A percentile compares a stretch with the other conserved stretches of the same genome.
Evolutionary conservation across 2,113 vertebrate genomes (phyloP).

Genomic region (Candoia aspera): DNA sequence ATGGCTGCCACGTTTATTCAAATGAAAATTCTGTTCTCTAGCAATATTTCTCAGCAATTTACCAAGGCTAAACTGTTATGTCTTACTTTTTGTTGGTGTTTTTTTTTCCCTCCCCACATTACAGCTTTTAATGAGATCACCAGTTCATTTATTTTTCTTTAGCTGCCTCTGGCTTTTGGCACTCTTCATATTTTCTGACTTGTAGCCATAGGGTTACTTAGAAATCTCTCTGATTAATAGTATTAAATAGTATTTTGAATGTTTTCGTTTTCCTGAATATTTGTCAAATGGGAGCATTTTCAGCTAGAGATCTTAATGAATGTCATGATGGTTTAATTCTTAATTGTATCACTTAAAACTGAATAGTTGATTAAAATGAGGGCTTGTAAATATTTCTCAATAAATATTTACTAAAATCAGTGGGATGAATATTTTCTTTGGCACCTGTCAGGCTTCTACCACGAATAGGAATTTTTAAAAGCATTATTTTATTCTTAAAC

Average conservation of each 20-base stretch:
- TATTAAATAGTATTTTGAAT: neutral
- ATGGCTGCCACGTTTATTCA: neutral
- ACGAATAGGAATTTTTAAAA: neutral
- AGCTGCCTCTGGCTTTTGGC: neutral
- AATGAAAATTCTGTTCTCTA: neutral
- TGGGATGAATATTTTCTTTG: neutral
- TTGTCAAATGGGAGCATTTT: slow-evolving; percentile 36
- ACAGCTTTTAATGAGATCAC: neutral
- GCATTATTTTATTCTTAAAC: neutral
- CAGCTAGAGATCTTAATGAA: neutral
- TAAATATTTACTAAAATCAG: neutral
- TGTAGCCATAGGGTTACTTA: neutral
- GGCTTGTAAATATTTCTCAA: neutral
- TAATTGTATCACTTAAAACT: neutral
- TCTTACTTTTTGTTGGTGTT: neutral
- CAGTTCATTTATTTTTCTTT: slow-evolving; percentile 3
- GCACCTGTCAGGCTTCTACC: neutral
- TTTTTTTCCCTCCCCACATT: neutral
- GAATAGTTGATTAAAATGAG: neutral
- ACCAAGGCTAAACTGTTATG: neutral
- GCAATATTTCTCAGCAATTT: neutral
- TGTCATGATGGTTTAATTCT: neutral
- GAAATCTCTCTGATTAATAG: neutral
- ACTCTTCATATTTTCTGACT: neutral
- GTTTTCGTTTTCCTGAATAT: slow-evolving; percentile 2